Percentiles rank a stretch among this genome's conserved stretches.
phyloP scores from a whole-genome alignment of 2,888 invertebrate genomes.

The Amorpha juglandis region DNA sequence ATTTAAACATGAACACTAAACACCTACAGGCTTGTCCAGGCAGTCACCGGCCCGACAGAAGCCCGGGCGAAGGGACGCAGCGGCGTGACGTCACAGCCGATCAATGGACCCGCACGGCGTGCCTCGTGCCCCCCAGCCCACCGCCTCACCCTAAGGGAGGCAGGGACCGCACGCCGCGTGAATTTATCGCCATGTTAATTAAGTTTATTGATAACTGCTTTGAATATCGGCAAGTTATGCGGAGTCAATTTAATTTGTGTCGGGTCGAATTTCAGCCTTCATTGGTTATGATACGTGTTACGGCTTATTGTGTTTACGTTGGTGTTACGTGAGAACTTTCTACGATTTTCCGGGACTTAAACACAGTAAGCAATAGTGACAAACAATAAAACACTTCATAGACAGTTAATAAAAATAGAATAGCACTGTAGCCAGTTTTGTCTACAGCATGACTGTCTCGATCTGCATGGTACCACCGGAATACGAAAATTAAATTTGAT shows the following conservation, averaged over 20 bases:
- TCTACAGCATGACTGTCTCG: too few relatives aligned
- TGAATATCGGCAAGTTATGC: constrained; percentile 17
- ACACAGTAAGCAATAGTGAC: too few relatives aligned
- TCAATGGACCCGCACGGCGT: constrained; percentile 62
- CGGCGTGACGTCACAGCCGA: constrained; percentile 70
- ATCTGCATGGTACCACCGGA: too few relatives aligned
- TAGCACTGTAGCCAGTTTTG: too few relatives aligned
- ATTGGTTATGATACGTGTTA: neutral
- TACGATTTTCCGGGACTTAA: neutral
- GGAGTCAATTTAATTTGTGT: neutral
- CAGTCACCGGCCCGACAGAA: neutral
- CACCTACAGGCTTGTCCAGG: neutral
- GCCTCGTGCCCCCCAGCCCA: constrained; percentile 33
- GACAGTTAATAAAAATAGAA: too few relatives aligned
- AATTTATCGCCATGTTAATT: constrained; percentile 48
- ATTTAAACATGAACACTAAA: too few relatives aligned
- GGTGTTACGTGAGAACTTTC: neutral
- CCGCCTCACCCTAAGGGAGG: neutral
- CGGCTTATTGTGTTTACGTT: neutral
- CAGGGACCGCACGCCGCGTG: constrained; percentile 37
- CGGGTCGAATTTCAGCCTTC: constrained; percentile 2
- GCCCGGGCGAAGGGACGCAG: constrained; percentile 56
- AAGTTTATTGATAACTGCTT: constrained; percentile 43
- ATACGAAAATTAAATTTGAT: too few relatives aligned
- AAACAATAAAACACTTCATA: too few relatives aligned